A percentile compares a stretch with the other conserved stretches of the same genome.
These are phyloP conservation scores for Halcyon senegalensis DNA, from an alignment of 2,113 vertebrate species.

Conservation along the genomic window DNA sequence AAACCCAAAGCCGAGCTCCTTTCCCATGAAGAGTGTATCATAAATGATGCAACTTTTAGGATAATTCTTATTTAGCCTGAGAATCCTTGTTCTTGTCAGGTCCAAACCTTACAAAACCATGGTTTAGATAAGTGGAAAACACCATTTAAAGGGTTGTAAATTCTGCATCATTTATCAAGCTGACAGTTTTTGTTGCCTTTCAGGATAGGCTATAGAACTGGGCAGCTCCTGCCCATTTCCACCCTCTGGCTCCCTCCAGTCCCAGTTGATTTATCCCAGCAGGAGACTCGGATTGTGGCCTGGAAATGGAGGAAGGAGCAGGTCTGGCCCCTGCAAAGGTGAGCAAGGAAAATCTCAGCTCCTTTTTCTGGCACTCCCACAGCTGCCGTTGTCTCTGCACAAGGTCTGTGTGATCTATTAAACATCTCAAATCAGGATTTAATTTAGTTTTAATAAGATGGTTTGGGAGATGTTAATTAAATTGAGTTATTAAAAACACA, in stretches of 20 bases:
- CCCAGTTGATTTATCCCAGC: background rate
- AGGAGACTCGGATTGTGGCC: background rate
- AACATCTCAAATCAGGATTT: constrained; percentile 60
- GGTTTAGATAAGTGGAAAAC: background rate
- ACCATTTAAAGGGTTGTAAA: background rate
- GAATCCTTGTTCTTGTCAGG: accelerated
- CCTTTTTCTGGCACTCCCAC: constrained; percentile 22
- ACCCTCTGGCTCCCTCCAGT: background rate
- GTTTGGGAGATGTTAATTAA: constrained; percentile 68
- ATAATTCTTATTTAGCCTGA: background rate
- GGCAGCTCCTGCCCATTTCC: background rate
- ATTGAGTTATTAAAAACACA: constrained; percentile 66
- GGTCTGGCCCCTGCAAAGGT: background rate
- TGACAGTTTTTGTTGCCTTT: background rate
- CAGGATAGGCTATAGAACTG: background rate
- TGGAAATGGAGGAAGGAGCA: background rate
- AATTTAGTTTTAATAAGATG: constrained; percentile 68
- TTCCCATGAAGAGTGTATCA: accelerated
- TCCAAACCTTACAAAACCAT: background rate
- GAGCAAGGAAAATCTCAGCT: background rate
- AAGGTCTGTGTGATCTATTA: constrained; percentile 46
- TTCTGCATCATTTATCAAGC: background rate
- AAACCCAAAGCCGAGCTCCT: background rate
- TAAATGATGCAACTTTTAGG: background rate
- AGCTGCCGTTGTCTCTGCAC: constrained; percentile 52